These are phyloP conservation scores for Australoheros scitulus DNA, from an alignment of 2,113 vertebrate genomes.

Conservation along the genomic window DNA sequence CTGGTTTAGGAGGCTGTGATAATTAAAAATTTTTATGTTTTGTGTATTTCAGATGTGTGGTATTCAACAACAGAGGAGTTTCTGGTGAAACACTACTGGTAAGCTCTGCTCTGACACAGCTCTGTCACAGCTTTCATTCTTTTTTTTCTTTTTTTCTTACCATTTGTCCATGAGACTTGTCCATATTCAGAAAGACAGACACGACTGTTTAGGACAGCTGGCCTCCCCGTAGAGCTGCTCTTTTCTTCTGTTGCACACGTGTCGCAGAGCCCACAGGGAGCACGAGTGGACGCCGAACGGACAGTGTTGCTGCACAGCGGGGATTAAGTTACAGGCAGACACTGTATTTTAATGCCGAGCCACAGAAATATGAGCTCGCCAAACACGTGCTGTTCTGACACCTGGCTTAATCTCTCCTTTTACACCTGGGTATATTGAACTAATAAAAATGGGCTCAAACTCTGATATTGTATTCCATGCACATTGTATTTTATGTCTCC, in stretches of 20 bases:
- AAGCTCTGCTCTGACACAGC: constrained; percentile 68
- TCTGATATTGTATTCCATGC: background rate
- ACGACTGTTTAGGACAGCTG: background rate
- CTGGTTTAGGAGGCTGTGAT: background rate
- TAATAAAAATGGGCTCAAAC: constrained; percentile 34
- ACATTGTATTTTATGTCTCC: background rate
- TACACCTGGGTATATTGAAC: constrained; percentile 56
- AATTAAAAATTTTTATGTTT: constrained; percentile 11
- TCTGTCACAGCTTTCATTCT: background rate
- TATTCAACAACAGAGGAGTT: constrained; percentile 87
- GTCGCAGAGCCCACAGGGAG: constrained; percentile 20
- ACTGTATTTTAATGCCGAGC: constrained; percentile 52
- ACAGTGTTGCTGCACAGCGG: constrained; percentile 55
- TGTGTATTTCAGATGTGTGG: constrained; percentile 89
- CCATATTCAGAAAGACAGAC: background rate
- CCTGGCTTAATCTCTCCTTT: constrained; percentile 55
- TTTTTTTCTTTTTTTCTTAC: background rate
- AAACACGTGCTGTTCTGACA: constrained; percentile 55
- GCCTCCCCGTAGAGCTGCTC: constrained; percentile 19
- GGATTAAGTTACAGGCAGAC: constrained; percentile 63
- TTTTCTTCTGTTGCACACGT: constrained; percentile 37
- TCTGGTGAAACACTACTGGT: constrained; percentile 95
- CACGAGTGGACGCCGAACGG: constrained; percentile 15
- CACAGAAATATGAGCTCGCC: constrained; percentile 51
- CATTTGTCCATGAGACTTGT: background rate